Conservation (phyloP, 2,797 vertebrate genomes). For the Pteropus rufus region DNA sequence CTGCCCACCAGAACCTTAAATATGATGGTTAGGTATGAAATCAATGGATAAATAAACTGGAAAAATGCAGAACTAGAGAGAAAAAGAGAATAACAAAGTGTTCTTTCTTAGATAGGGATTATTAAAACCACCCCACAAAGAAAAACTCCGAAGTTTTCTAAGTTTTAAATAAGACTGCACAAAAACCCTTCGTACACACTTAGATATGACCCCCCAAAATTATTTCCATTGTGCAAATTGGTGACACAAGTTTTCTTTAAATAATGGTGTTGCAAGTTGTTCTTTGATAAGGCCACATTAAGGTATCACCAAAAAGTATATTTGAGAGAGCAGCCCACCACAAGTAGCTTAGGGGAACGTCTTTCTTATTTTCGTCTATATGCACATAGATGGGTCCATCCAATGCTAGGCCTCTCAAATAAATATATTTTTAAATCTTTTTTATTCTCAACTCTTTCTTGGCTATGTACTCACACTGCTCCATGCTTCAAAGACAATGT, state of each 20-base stretch:
- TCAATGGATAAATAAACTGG: not conserved
- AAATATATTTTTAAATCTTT: not conserved
- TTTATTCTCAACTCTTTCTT: not conserved
- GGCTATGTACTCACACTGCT: not conserved
- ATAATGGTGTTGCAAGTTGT: not conserved
- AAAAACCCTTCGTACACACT: not conserved
- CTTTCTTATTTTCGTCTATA: not conserved
- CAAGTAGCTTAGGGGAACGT: not conserved
- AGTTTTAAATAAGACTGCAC: not conserved
- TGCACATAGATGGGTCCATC: not conserved
- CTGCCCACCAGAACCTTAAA: not conserved
- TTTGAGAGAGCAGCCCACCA: not conserved
- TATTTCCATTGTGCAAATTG: not conserved
- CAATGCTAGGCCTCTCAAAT: not conserved
- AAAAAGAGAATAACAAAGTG: not conserved
- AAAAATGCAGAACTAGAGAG: not conserved
- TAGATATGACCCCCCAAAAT: not conserved
- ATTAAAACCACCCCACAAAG: not conserved
- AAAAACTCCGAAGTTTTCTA: not conserved
- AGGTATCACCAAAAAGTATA: not conserved
- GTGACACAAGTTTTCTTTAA: not conserved
- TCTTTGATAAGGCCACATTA: not conserved
- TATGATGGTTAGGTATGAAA: not conserved
- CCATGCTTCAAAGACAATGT: not conserved
- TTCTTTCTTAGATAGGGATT: not conserved